Base-by-base conservation (phyloP, 2,888 invertebrate genomes). In the Acholoe squamosa region DNA sequence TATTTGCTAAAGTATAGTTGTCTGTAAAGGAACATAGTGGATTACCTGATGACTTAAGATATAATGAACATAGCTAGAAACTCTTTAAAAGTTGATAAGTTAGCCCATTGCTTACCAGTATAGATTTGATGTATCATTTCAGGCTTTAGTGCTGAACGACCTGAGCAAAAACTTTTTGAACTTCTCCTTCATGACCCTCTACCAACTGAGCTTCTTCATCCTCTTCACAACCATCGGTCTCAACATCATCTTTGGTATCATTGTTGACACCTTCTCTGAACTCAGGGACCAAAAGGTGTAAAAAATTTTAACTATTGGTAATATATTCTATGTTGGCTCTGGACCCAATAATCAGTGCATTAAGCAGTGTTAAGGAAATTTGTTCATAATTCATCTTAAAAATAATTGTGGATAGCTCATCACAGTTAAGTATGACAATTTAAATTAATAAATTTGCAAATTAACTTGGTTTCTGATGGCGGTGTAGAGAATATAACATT, bases 221-320 rank as follows among this genome's bases (percentile, higher is more conserved):
- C 76, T 91, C 89, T 61, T 91, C 71, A 90, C 91, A 43, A 91
- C 91, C 28, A 91, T 91, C 28, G 89, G 91, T 22, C 90, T 90
- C 51, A 90, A 86, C 88, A 51, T 89, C 31, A 89, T 89, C 61
- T 90, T 90, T 43, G 90, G 90, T 90, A 90, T 90, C 90, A 90
- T 90, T 34, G 90, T 90, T 25, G 90, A 90, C 56, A 90, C 90
- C 22, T 90, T 90, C 88, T 88, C 88, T 52, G 90, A 90, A 61
- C 88, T 90, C 54, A 56, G 90, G 31, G 90, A 90, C 56, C 89
- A 88, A 71, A 90, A 90, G 90, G 90, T 90, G 31, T 10, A 19
- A 61, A 19, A n/a, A 19, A 43, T 10, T 3, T 10, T 7, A 3
- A 43, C 5, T 43, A 7, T 43, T 54, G n/a, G n/a, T n/a, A n/a